Evolutionary conservation across 2,888 invertebrate species (phyloP), one percentile per base, ranked within the genome.

Genomic region (Cantharis lateralis): DNA sequence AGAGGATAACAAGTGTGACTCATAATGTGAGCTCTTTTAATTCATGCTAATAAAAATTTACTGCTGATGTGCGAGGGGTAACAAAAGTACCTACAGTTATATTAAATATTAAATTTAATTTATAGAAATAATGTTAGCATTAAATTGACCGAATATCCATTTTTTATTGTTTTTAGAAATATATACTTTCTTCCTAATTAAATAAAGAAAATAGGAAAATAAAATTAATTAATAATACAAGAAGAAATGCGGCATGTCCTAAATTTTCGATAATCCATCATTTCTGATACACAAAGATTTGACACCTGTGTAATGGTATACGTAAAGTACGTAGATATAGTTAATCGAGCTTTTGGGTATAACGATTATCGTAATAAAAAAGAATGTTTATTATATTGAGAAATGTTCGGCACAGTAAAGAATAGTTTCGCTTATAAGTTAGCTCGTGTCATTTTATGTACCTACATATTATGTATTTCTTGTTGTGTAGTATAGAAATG

Each of bases 1-100:
- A 75, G 69, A 76, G 76, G 78, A 74, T 77, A 78, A 78, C 79
- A 78, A 77, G 79, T 79, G 81, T 81, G 81, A 81, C 80, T 81
- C 81, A 81, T 74, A 63, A 66, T 32, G 62, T 71, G 62, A 64
- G 70, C 69, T 48, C 66, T 66, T 74, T 77, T 75, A 77, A 75
- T 77, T 69, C 68, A 74, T 74, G 77, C 74, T 77, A 77, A 77
- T 77, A 75, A 68, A 75, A 71, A 74, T 77, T 74, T 77, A 74
- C 64, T 62, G 28, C 66, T 15, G 9, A 48, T 15, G 20, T 15
- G 20, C 48, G 5, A 48, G 9, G 48, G 48, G 48, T 5, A 48
- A n/a, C 48, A 48, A n/a, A 48, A 48, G 2, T n/a, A 24, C 24
- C 24, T 9, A 13, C 1, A n/a, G n/a, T 48, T 48, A 48, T 48